These are phyloP conservation scores for Lottia gigantea DNA, from an alignment of 2,888 invertebrate genomes.

Conservation along the genomic window DNA sequence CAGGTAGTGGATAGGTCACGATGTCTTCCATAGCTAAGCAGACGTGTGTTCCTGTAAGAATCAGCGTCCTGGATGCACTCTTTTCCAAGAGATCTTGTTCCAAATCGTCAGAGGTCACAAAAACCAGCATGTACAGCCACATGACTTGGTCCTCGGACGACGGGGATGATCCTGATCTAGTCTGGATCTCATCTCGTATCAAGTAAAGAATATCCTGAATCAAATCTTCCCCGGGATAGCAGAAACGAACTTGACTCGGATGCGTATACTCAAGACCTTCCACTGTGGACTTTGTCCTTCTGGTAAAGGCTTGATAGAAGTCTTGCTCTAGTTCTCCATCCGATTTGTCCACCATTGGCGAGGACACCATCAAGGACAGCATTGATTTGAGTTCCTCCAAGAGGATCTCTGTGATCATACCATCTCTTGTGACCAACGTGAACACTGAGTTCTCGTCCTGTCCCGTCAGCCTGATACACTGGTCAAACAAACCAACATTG, in stretches of 20 bases:
- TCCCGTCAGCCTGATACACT: constrained; percentile 62
- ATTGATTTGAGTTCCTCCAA: constrained; percentile 53
- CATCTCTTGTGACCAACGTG: constrained; percentile 56
- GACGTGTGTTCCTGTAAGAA: constrained; percentile 59
- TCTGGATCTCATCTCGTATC: constrained; percentile 46
- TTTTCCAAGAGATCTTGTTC: constrained; percentile 29
- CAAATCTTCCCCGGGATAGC: constrained; percentile 64
- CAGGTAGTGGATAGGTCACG: constrained; percentile 65
- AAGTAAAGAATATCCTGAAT: constrained; percentile 59
- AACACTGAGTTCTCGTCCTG: constrained; percentile 49
- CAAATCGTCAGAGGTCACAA: constrained; percentile 34
- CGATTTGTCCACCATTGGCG: constrained; percentile 55
- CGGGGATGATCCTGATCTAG: constrained; percentile 16
- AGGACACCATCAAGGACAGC: constrained; percentile 43
- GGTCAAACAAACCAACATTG: constrained; percentile 64
- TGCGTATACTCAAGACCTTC: constrained; percentile 60
- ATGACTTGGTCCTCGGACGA: constrained; percentile 43
- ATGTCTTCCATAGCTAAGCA: constrained; percentile 60
- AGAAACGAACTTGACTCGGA: constrained; percentile 58
- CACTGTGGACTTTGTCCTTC: constrained; percentile 49
- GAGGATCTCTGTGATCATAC: constrained; percentile 48
- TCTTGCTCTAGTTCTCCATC: constrained; percentile 56
- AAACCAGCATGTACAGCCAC: constrained; percentile 52
- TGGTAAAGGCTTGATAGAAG: constrained; percentile 57
- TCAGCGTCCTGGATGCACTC: constrained; percentile 50